These are phyloP conservation scores for Puma concolor DNA, from an alignment of 2,113 vertebrate genomes.

Conservation along the genomic window DNA sequence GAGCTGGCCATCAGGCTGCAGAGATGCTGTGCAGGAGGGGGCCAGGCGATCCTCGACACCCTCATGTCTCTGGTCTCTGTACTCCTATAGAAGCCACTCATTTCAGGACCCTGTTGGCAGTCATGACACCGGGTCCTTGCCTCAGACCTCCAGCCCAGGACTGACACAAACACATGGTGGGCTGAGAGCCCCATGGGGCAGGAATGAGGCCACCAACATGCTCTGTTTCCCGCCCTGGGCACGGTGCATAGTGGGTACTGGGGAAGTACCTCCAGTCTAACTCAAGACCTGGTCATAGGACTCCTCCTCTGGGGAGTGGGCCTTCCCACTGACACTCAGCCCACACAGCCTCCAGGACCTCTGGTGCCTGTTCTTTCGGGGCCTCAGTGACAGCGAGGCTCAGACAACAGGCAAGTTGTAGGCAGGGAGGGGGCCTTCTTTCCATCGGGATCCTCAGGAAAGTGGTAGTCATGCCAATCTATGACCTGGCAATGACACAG, in stretches of 20 bases:
- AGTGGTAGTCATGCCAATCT: not conserved
- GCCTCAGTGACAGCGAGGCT: rapidly evolving
- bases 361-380: not conserved
- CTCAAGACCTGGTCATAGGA: not conserved
- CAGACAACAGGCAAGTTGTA: rapidly evolving
- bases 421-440: not conserved
- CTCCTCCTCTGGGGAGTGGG: not conserved
- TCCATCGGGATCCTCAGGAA: not conserved
- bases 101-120: not conserved
- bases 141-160: not conserved
- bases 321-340: not conserved
- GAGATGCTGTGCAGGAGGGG: not conserved
- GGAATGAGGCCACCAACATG: not conserved
- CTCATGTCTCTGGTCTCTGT: rapidly evolving
- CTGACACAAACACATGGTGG: not conserved
- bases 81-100: not conserved
- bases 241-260: not conserved
- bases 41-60: rapidly evolving
- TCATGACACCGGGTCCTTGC: not conserved
- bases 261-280: not conserved
- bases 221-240: not conserved
- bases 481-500: rapidly evolving
- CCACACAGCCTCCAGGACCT: not conserved
- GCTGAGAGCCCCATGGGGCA: not conserved
- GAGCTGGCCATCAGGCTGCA: not conserved